phyloP scores from a whole-genome alignment of 2,113 vertebrate species.

The Caretta caretta region DNA sequence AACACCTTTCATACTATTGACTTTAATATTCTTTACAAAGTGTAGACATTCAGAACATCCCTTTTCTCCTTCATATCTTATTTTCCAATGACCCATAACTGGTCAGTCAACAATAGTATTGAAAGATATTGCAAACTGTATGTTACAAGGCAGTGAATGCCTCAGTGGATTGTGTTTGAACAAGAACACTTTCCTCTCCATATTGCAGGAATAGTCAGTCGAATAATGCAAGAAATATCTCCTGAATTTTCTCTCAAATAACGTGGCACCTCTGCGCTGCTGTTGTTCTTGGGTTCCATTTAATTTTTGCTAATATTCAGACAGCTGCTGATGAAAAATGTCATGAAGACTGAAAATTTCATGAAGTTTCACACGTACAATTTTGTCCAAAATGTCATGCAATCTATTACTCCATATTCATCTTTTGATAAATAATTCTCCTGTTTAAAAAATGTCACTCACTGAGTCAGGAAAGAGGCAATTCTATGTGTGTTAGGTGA shows the following conservation, averaged over 20 bases:
- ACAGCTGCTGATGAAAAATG: background rate
- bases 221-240: background rate
- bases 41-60: background rate
- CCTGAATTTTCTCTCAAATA: background rate
- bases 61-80: background rate
- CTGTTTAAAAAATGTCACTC: background rate
- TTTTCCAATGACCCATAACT: background rate
- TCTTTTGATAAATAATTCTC: background rate
- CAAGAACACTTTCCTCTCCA: background rate
- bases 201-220: background rate
- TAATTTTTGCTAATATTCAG: background rate
- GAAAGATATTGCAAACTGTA: background rate
- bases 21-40: conserved; percentile 21
- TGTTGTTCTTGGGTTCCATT: background rate
- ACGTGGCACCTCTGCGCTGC: background rate
- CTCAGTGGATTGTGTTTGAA: background rate
- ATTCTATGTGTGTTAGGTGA: background rate
- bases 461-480: background rate
- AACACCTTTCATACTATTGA: background rate
- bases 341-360: background rate
- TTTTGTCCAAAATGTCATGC: background rate
- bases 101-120: background rate
- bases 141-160: background rate
- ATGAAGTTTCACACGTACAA: background rate
- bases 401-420: background rate